These are phyloP conservation scores for Carcharodon carcharias DNA, from an alignment of 2,797 vertebrate genomes.

Conservation along the genomic window DNA sequence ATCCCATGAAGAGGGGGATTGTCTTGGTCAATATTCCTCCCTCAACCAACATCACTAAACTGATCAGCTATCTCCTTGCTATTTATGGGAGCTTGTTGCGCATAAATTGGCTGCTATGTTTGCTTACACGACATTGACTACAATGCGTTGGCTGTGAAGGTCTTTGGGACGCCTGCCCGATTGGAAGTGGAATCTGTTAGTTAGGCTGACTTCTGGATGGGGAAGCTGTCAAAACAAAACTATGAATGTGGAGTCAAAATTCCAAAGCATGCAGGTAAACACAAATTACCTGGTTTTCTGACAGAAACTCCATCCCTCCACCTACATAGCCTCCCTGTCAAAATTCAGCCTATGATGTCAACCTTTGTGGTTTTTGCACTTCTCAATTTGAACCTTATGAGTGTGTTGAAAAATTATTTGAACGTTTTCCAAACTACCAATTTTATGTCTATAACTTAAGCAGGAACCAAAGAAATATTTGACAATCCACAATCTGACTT, in stretches of 20 bases:
- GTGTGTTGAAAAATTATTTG: not conserved
- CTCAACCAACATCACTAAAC: not conserved
- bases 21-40: not conserved
- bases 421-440: not conserved
- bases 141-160: not conserved
- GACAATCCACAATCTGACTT: not conserved
- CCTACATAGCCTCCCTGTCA: no score
- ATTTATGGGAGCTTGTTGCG: not conserved
- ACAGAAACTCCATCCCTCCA: no score
- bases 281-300: no score
- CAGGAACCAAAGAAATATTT: not conserved
- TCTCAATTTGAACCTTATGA: not conserved
- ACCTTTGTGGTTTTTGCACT: not conserved
- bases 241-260: no score
- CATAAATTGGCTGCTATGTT: not conserved
- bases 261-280: no score
- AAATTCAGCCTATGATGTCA: no score
- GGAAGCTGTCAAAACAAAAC: no score
- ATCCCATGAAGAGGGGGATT: not conserved
- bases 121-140: not conserved
- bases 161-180: not conserved
- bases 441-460: not conserved
- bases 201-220: no score
- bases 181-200: no score
- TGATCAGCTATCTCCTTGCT: not conserved